Percentiles rank a stretch among this genome's conserved stretches.
Conservation (phyloP, 1,140 invertebrate genomes). For the Thaumatotibia leucotreta region DNA sequence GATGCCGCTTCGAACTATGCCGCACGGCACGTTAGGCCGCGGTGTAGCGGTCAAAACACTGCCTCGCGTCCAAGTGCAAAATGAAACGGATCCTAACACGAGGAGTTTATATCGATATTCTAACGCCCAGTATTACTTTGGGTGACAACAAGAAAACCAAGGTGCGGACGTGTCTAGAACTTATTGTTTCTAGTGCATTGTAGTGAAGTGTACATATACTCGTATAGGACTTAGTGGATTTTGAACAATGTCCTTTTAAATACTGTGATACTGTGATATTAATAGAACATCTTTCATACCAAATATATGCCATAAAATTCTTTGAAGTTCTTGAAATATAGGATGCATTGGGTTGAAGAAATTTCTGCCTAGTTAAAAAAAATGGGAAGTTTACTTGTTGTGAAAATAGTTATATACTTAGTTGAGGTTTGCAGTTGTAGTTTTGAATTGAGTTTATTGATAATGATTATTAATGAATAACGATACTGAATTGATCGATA, state of each 20-base stretch:
- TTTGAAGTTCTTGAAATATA: slow-evolving; percentile 38
- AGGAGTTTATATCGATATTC: slow-evolving; percentile 75
- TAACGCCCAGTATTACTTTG: slow-evolving; percentile 75
- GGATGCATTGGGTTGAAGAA: slow-evolving; percentile 17
- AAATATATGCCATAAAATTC: slow-evolving; percentile 34
- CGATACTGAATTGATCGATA: not conserved
- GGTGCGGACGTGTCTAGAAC: slow-evolving; percentile 72
- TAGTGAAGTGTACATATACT: slow-evolving; percentile 62
- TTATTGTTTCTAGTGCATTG: slow-evolving; percentile 75
- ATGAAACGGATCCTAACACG: slow-evolving; percentile 67
- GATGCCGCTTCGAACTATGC: slow-evolving; percentile 70
- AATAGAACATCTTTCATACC: slow-evolving; percentile 68
- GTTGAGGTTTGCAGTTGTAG: slow-evolving; percentile 32
- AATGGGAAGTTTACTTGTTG: slow-evolving; percentile 24
- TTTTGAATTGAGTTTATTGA: slow-evolving; percentile 26
- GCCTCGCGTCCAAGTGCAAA: slow-evolving; percentile 64
- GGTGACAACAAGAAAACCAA: slow-evolving; percentile 72
- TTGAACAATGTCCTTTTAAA: slow-evolving; percentile 69
- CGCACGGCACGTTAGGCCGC: slow-evolving; percentile 66
- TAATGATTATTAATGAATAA: not conserved
- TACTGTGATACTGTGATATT: slow-evolving; percentile 73
- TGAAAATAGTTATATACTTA: slow-evolving; percentile 36
- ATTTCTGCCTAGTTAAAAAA: slow-evolving; percentile 1
- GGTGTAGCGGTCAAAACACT: slow-evolving; percentile 66
- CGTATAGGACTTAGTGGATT: slow-evolving; percentile 40